Base-by-base conservation (phyloP, 2,113 vertebrate genomes). In the Urocynchramus pylzowi region DNA sequence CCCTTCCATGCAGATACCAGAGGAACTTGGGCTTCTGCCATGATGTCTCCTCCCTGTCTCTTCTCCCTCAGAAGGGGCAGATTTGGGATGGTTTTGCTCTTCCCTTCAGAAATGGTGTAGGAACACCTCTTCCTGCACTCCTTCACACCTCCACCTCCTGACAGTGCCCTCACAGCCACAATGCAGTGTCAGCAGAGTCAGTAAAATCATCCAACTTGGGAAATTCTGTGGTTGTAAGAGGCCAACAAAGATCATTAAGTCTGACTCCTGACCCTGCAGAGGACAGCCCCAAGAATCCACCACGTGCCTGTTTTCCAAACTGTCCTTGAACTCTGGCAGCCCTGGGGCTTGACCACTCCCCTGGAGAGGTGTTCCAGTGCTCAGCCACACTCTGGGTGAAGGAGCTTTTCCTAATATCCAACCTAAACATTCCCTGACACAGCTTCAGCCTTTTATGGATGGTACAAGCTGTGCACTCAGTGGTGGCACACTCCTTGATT, bases 151-250 rank as follows among this genome's bases (percentile, higher is more conserved):
- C 30, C 13, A 22, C 24, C 31, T 54, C 37, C 80, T 17, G 22
- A 2, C 13, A 45, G 57, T 4, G 33, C 21, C 53, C 67, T 53
- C 27, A 44, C 0, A 1, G 42, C 41, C 41, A 24, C 0, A 0
- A 14, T 1, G 9, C 44, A 64, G 39, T 42, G 35, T 26, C 35
- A 73, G 49, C 39, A 47, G 54, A 3, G n/a, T n/a, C n/a, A n/a
- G 19, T 1, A 27, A 22, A 26, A 42, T 9, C 16, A 11, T 1
- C 52, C 11, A 7, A 39, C 3, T 0, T 39, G 13, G 60, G n/a
- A n/a, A n/a, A n/a, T n/a, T n/a, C n/a, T n/a, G n/a, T n/a, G n/a
- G n/a, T n/a, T n/a, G n/a, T n/a, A 39, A 53, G 33, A 60, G 24
- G 75, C 39, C 45, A 44, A 13, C 16, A 10, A 41, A 28, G 49